phyloP scores from a whole-genome alignment of 2,113 vertebrate genomes.

The Amblyornis subalaris region DNA sequence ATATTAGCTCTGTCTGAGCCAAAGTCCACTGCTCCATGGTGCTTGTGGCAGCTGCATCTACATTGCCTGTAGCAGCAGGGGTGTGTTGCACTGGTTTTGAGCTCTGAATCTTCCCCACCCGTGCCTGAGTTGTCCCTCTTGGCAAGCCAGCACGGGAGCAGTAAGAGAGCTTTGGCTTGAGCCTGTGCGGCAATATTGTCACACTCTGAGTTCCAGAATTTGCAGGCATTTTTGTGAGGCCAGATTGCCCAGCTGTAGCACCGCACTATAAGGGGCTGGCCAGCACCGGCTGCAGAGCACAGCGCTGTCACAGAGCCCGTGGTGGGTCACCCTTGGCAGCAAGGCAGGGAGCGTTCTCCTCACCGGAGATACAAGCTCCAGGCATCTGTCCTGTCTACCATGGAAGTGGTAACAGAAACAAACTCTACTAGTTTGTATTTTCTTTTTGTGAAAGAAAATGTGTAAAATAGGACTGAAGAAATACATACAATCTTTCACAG shows the following conservation, averaged over 20 bases:
- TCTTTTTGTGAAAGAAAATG: background rate
- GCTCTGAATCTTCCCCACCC: background rate
- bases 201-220: background rate
- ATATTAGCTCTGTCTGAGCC: background rate
- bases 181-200: fast-evolving
- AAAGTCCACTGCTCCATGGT: background rate
- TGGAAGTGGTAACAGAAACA: background rate
- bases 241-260: background rate
- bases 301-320: fast-evolving
- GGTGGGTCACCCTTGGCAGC: background rate
- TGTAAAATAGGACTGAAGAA: background rate
- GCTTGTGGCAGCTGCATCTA: background rate
- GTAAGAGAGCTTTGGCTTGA: background rate
- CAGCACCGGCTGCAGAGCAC: fast-evolving
- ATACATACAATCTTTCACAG: background rate
- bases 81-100: background rate
- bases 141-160: background rate
- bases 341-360: fast-evolving
- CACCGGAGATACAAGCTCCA: background rate
- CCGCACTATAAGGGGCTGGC: background rate
- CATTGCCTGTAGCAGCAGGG: background rate
- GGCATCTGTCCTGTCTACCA: fast-evolving
- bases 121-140: fast-evolving
- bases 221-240: background rate
- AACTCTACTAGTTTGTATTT: background rate